Evolutionary conservation across 1,140 invertebrate genomes (phyloP).

Genomic region (Pteromalus puparum): DNA sequence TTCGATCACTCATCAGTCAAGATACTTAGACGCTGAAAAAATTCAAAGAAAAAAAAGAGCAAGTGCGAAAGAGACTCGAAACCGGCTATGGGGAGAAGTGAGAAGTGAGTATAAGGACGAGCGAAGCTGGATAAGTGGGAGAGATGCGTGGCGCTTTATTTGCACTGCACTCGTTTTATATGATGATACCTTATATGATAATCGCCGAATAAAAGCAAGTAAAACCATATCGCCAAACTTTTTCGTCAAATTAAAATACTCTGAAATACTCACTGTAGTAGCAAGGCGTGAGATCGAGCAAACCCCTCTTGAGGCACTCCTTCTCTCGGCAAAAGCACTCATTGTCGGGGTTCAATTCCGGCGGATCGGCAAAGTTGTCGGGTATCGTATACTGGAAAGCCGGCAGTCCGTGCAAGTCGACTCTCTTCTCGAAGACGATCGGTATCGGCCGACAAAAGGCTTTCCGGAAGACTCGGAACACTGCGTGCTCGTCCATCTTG

Average conservation of each 20-base stretch:
- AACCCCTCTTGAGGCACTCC: constrained; percentile 78
- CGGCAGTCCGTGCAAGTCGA: constrained; percentile 65
- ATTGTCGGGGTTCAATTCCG: constrained; percentile 77
- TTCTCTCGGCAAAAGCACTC: constrained; percentile 78
- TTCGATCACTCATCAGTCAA: too few relatives aligned
- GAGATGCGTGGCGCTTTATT: too few relatives aligned
- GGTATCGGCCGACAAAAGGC: constrained; percentile 82
- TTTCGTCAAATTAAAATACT: too few relatives aligned
- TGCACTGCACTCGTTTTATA: too few relatives aligned
- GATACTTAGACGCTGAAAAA: background rate
- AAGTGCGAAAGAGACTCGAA: too few relatives aligned
- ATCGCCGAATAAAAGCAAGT: too few relatives aligned
- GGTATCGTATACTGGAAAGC: constrained; percentile 74
- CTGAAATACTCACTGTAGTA: constrained; percentile 82
- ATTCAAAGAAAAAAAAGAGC: background rate
- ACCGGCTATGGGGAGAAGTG: too few relatives aligned
- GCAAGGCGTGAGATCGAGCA: constrained; percentile 82
- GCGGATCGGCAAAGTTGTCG: constrained; percentile 76
- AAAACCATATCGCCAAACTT: too few relatives aligned
- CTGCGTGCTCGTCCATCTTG: constrained; percentile 74
- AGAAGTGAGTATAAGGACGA: background rate
- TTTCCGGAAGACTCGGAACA: constrained; percentile 79
- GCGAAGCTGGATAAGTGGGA: too few relatives aligned
- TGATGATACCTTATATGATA: too few relatives aligned
- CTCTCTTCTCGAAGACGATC: constrained; percentile 73